Base-by-base conservation (phyloP, 2,797 vertebrate species). In the Urophycis tenuis region DNA sequence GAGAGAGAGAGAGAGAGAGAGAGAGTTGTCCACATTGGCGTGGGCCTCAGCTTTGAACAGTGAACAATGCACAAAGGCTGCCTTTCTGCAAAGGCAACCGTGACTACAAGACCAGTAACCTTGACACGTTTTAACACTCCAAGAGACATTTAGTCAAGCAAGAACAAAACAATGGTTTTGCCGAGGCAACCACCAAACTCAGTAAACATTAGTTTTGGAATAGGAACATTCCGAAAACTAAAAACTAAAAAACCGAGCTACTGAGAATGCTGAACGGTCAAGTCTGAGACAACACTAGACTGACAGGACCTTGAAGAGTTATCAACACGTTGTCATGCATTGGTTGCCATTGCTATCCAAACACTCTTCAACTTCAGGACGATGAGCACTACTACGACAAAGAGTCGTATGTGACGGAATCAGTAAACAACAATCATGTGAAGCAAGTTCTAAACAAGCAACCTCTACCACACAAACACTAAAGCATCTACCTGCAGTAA, bases 1-100 rank as follows among this genome's bases (percentile, higher is more conserved):
- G n/a, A n/a, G n/a, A n/a, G n/a, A n/a, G n/a, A n/a, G n/a, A n/a
- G n/a, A n/a, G n/a, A n/a, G n/a, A n/a, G n/a, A n/a, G n/a, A n/a
- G n/a, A n/a, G n/a, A 99, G 90, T 98, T 90, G 35, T 98, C 96
- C 74, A 96, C 83, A 0, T 92, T 97, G 14, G 96, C 92, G 87
- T 92, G 93, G 71, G 96, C 96, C 77, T 99, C 93, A 0, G 95
- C 88, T 9, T 92, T 92, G 77, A 94, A 96, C 0, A 95, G 95
- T 69, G 94, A n/a, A n/a, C n/a, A n/a, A n/a, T n/a, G n/a, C n/a
- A n/a, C n/a, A n/a, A n/a, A n/a, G n/a, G n/a, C n/a, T n/a, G n/a
- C n/a, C n/a, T n/a, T n/a, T n/a, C n/a, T n/a, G n/a, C n/a, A n/a
- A n/a, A n/a, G 92, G 0, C 92, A 74, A 81, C 70, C 19, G 64